phyloP scores from a whole-genome alignment of 2,797 vertebrate genomes.

The Lutjanus campechanus region DNA sequence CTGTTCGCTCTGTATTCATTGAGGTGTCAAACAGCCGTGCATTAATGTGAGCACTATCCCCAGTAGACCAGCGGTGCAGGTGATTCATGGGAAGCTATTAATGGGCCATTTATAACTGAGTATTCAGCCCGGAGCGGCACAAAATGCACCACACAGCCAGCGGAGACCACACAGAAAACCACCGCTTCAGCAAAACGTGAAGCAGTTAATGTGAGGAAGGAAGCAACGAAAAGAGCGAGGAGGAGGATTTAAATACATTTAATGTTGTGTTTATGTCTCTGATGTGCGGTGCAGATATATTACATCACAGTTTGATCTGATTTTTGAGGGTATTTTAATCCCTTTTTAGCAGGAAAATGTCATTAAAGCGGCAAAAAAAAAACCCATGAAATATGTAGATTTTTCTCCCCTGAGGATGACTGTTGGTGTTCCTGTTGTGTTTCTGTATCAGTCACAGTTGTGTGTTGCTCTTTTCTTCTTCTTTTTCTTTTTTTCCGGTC shows the following conservation, averaged over 20 bases:
- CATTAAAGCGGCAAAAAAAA: background rate
- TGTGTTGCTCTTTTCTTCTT: slow-evolving; percentile 14
- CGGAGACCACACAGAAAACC: slow-evolving; percentile 29
- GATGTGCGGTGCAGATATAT: background rate
- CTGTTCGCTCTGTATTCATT: slow-evolving; percentile 32
- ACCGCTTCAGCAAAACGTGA: slow-evolving; percentile 20
- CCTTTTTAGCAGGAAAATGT: background rate
- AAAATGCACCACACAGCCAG: slow-evolving; percentile 3
- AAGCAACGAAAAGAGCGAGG: background rate
- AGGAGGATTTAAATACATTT: background rate
- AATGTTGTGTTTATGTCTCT: background rate
- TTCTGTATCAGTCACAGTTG: slow-evolving; percentile 49
- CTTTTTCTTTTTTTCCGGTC: background rate
- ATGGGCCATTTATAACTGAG: slow-evolving; percentile 40
- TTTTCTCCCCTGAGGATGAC: background rate
- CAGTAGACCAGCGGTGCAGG: slow-evolving; percentile 17
- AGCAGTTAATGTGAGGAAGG: background rate
- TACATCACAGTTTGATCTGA: background rate
- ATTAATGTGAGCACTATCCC: slow-evolving; percentile 45
- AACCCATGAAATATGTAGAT: background rate
- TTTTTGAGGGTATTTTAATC: background rate
- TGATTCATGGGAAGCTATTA: slow-evolving; percentile 68
- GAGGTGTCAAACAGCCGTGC: slow-evolving; percentile 40
- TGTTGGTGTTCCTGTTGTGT: slow-evolving; percentile 39
- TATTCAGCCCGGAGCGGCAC: slow-evolving; percentile 27